phyloP scores from a whole-genome alignment of 1,140 invertebrate species.

The Maniola jurtina region DNA sequence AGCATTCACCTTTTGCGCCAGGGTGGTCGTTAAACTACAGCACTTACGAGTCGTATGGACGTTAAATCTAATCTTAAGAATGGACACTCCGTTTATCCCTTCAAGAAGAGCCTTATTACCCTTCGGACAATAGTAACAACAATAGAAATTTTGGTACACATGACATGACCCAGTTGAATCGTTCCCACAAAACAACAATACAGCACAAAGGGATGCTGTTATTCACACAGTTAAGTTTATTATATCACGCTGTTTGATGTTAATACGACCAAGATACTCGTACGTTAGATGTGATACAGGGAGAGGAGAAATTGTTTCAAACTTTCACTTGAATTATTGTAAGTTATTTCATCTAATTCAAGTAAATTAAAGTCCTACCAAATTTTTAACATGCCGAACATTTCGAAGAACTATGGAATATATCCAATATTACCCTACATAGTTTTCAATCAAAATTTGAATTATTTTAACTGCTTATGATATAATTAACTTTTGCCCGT shows the following conservation, averaged over 20 bases:
- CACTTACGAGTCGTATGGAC: background rate
- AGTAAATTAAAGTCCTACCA: too few species aligned
- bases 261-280: slow-evolving; percentile 29
- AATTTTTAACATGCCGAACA: too few species aligned
- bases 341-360: too few species aligned
- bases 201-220: slow-evolving; percentile 73
- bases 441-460: too few species aligned
- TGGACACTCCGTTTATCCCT: slow-evolving; percentile 5
- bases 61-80: too few species aligned
- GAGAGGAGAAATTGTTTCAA: slow-evolving; percentile 21
- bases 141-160: slow-evolving; percentile 38
- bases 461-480: too few species aligned
- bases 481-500: too few species aligned
- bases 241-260: slow-evolving; percentile 51
- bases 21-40: too few species aligned
- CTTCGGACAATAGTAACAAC: slow-evolving; percentile 46
- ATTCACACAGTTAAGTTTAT: slow-evolving; percentile 76
- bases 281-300: slow-evolving; percentile 18
- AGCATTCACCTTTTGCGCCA: too few species aligned
- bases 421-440: too few species aligned
- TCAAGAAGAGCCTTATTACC: slow-evolving; percentile 36
- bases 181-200: slow-evolving; percentile 75
- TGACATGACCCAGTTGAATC: slow-evolving; percentile 56
- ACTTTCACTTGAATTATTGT: background rate
- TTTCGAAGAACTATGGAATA: too few species aligned